phyloP scores from a whole-genome alignment of 1,140 invertebrate species.

The Rhagoletis zephyria region DNA sequence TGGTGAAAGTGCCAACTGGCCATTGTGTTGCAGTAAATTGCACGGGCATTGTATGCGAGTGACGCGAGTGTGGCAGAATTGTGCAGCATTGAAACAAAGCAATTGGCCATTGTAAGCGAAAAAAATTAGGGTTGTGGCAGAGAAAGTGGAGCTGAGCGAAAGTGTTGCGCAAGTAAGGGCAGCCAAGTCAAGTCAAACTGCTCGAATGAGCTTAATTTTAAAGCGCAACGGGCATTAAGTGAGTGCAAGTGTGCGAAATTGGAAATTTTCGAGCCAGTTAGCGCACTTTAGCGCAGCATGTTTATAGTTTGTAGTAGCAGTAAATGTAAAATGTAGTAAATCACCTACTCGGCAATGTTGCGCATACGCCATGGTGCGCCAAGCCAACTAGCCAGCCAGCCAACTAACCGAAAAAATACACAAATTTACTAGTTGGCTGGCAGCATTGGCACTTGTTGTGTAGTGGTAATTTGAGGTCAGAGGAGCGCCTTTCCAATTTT shows the following conservation, averaged over 20 bases:
- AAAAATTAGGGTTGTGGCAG: neutral
- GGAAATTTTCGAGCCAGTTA: constrained; percentile 14
- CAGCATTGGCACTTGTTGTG: neutral
- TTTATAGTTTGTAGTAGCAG: no score
- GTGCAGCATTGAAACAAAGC: neutral
- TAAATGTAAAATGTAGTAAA: neutral
- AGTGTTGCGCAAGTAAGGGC: neutral
- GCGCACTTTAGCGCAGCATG: neutral
- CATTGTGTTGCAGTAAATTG: neutral
- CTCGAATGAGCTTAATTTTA: neutral
- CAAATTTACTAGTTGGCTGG: constrained; percentile 15
- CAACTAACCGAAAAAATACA: neutral
- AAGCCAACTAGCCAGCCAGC: neutral
- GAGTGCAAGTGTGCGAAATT: constrained; percentile 24
- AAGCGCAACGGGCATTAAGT: neutral
- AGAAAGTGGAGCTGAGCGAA: neutral
- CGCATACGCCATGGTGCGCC: neutral
- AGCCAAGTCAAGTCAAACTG: neutral
- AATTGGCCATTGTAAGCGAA: neutral
- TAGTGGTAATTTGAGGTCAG: neutral
- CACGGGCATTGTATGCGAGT: neutral
- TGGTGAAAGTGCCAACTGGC: constrained; percentile 18
- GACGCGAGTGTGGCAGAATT: neutral
- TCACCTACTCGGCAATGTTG: neutral
- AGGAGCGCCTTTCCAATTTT: neutral